A percentile compares a stretch with the other conserved stretches of the same genome.
Evolutionary conservation across 2,888 invertebrate species (phyloP).

Genomic region (Erebia palarica): DNA sequence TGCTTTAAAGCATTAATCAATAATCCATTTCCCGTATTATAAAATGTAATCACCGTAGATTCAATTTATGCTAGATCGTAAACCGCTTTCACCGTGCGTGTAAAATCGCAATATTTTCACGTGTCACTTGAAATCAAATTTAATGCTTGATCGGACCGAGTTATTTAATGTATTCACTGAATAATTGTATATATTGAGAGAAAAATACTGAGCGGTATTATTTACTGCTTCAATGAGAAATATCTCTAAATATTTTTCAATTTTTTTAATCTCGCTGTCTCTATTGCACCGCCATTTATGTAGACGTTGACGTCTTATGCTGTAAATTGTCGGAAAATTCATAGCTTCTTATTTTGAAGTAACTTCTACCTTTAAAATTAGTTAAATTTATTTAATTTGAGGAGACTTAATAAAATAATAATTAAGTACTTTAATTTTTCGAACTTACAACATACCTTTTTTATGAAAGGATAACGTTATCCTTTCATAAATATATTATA

Average conservation of each 20-base stretch:
- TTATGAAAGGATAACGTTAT: no score
- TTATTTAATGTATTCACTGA: neutral
- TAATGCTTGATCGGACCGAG: slow-evolving; percentile 14
- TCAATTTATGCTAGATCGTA: slow-evolving; percentile 5
- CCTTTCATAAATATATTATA: no score
- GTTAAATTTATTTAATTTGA: no score
- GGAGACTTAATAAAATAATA: no score
- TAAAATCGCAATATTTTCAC: slow-evolving; percentile 32
- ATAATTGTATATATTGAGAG: neutral
- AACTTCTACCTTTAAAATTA: no score
- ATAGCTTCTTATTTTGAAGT: no score
- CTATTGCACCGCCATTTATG: no score
- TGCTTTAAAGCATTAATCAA: neutral
- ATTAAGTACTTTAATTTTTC: no score
- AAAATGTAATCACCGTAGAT: slow-evolving; percentile 9
- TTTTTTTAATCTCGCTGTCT: no score
- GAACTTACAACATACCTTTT: no score
- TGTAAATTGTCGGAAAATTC: no score
- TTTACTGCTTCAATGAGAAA: neutral
- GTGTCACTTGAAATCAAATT: slow-evolving; percentile 36
- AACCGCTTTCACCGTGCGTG: neutral
- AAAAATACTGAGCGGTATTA: neutral
- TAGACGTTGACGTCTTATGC: no score
- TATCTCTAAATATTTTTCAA: neutral
- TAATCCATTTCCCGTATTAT: slow-evolving; percentile 3